A percentile compares a stretch with the other conserved stretches of the same genome.
Evolutionary conservation across 2,888 invertebrate genomes (phyloP).

Genomic region (Cataglyphis livida): DNA sequence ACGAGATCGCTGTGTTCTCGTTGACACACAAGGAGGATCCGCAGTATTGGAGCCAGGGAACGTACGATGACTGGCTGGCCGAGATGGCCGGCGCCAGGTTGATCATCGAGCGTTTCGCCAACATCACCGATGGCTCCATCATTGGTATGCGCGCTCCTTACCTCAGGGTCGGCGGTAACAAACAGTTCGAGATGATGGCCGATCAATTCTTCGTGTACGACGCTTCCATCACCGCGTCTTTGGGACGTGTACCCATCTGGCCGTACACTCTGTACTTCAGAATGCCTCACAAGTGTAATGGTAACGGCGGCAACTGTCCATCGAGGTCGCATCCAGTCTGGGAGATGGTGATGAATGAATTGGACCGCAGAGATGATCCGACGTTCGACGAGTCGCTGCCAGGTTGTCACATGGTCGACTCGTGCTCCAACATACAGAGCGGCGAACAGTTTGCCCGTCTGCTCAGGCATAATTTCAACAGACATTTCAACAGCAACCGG

Average conservation of each 20-base stretch:
- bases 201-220: constrained; percentile 98
- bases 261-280: constrained; percentile 98
- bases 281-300: constrained; percentile 98
- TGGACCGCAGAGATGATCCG: constrained; percentile 97
- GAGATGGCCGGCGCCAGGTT: constrained; percentile 97
- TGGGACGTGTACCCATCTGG: constrained; percentile 97
- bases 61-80: constrained; percentile 96
- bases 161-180: constrained; percentile 96
- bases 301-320: constrained; percentile 97
- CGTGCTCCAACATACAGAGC: constrained; percentile 96
- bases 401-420: constrained; percentile 97
- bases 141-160: constrained; percentile 94
- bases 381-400: constrained; percentile 97
- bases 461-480: constrained; percentile 97
- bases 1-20: constrained; percentile 97
- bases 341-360: constrained; percentile 98
- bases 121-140: constrained; percentile 96
- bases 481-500: constrained; percentile 96
- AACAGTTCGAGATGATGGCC: constrained; percentile 98
- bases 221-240: constrained; percentile 96
- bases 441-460: constrained; percentile 96
- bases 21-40: constrained; percentile 97
- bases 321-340: constrained; percentile 95
- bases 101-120: constrained; percentile 95
- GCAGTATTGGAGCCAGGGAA: constrained; percentile 95